Evolutionary conservation across 2,113 vertebrate species (phyloP).

Genomic region (Saimiri boliviensis): DNA sequence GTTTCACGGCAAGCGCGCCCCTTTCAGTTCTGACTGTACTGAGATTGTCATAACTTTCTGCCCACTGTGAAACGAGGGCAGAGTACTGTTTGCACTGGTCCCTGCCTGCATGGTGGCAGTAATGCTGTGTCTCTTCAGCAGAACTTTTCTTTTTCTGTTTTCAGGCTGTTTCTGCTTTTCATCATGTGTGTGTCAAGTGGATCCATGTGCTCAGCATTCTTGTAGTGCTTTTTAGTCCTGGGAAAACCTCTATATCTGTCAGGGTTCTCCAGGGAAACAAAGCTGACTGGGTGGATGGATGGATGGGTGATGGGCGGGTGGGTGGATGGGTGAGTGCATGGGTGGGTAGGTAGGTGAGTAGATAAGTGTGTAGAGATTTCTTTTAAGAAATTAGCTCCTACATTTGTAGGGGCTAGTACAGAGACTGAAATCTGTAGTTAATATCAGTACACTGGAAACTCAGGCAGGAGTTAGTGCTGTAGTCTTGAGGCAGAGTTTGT

Average conservation of each 20-base stretch:
- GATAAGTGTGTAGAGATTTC: neutral
- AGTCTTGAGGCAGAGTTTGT: neutral
- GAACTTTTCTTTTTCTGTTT: neutral
- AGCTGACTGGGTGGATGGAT: neutral
- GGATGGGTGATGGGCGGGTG: neutral
- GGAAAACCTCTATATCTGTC: neutral
- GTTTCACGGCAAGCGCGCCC: neutral
- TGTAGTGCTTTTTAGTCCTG: neutral
- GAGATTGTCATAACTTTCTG: neutral
- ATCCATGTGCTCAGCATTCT: neutral
- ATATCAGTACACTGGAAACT: neutral
- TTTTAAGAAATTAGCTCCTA: neutral
- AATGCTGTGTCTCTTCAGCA: neutral
- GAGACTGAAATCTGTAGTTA: neutral
- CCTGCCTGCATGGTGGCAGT: fast-evolving
- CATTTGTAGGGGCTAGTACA: neutral
- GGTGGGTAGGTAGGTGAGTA: neutral
- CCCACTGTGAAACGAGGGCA: neutral
- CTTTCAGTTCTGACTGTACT: neutral
- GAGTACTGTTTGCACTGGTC: neutral
- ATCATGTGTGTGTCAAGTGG: neutral
- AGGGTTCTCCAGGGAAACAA: neutral
- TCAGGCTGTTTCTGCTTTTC: neutral
- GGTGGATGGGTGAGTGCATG: neutral
- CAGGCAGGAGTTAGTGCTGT: neutral